Evolutionary conservation across 1,140 invertebrate genomes (phyloP).

Genomic region (Camponotus pennsylvanicus): DNA sequence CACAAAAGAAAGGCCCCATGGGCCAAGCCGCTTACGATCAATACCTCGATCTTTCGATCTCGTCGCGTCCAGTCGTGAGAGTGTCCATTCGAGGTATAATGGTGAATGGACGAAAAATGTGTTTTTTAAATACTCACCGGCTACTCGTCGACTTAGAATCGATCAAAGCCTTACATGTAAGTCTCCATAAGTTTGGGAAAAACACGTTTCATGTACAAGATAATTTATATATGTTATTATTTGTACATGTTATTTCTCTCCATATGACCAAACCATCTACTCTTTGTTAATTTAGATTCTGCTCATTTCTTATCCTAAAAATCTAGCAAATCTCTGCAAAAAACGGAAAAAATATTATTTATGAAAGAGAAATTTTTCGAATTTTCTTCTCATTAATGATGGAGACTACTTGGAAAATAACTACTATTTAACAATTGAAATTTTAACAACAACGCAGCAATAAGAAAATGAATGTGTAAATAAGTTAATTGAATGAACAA

Average conservation of each 20-base stretch:
- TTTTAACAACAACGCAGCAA: no score
- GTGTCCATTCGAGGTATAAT: constrained; percentile 79
- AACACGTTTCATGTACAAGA: constrained; percentile 71
- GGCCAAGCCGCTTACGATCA: constrained; percentile 84
- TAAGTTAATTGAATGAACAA: no score
- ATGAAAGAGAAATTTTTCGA: background rate
- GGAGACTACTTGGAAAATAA: no score
- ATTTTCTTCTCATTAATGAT: background rate
- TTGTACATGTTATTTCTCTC: no score
- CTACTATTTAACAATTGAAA: no score
- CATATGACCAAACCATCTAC: background rate
- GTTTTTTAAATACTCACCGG: constrained; percentile 75
- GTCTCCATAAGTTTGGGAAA: constrained; percentile 71
- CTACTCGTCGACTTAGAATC: constrained; percentile 64
- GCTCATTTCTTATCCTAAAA: background rate
- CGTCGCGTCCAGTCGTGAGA: constrained; percentile 38
- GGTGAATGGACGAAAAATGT: constrained; percentile 75
- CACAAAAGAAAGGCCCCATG: constrained; percentile 67
- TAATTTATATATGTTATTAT: constrained; percentile 54
- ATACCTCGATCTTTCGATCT: constrained; percentile 80
- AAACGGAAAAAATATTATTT: background rate
- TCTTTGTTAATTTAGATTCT: background rate
- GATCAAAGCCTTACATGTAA: constrained; percentile 65
- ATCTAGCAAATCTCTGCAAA: background rate
- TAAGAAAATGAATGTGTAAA: no score